phyloP scores from a whole-genome alignment of 1,140 invertebrate species.

The Aphaenogaster rudis region DNA sequence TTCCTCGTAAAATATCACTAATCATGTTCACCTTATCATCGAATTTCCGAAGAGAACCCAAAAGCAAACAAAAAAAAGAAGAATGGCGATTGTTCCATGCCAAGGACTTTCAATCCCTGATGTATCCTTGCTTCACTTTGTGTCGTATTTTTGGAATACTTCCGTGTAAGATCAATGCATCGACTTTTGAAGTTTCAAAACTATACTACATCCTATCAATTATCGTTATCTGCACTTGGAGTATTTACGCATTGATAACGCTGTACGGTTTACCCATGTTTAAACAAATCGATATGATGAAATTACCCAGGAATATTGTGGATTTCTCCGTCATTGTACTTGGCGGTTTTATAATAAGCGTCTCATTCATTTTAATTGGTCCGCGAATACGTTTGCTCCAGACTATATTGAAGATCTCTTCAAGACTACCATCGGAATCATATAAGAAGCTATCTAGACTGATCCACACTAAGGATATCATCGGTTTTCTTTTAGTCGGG shows the following conservation, averaged over 20 bases:
- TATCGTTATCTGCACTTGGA: conserved; percentile 36
- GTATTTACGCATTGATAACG: neutral
- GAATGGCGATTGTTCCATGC: conserved; percentile 65
- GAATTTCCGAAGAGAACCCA: neutral
- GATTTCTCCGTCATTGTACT: neutral
- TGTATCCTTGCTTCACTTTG: conserved; percentile 67
- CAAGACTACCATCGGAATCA: conserved; percentile 64
- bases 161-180: conserved; percentile 59
- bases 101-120: conserved; percentile 22
- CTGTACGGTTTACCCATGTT: conserved; percentile 71
- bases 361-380: conserved; percentile 50
- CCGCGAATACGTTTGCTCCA: conserved; percentile 69
- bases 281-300: neutral
- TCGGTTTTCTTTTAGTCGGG: conserved; percentile 64
- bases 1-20: neutral
- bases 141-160: conserved; percentile 69
- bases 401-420: conserved; percentile 63
- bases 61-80: neutral
- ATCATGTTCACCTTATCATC: neutral
- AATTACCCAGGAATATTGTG: conserved; percentile 63
- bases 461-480: conserved; percentile 78
- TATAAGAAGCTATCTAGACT: conserved; percentile 71
- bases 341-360: conserved; percentile 21
- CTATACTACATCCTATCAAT: conserved; percentile 45
- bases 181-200: conserved; percentile 51